Conservation (phyloP, 2,113 vertebrate genomes). For the Nibea albiflora region DNA sequence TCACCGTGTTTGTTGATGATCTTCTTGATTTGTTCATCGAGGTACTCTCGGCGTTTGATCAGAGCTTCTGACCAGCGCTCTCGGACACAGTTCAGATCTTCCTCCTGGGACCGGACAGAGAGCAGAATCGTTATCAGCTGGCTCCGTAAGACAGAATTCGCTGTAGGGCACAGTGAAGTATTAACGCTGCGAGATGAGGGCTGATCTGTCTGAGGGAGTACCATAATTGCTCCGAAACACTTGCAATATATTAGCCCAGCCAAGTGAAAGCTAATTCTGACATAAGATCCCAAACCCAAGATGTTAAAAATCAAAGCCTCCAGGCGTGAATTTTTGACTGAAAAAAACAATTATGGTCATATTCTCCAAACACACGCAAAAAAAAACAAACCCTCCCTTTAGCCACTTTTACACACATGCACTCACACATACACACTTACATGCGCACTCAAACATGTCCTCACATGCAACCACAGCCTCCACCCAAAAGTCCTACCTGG, state of each 20-base stretch:
- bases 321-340: constrained; percentile 1
- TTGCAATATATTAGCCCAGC: constrained; percentile 1
- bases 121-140: constrained; percentile 40
- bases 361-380: not conserved
- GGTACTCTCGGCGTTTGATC: constrained; percentile 94
- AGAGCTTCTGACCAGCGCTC: constrained; percentile 97
- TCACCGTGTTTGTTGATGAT: constrained; percentile 96
- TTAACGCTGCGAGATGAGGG: constrained; percentile 3
- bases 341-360: not conserved
- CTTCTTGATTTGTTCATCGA: constrained; percentile 98
- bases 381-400: not conserved
- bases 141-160: constrained; percentile 1
- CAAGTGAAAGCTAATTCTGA: constrained; percentile 19
- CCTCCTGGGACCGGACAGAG: constrained; percentile 86
- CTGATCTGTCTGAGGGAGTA: constrained; percentile 1
- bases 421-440: constrained; percentile 13
- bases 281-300: constrained; percentile 16
- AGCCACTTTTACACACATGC: constrained; percentile 19
- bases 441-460: constrained; percentile 17
- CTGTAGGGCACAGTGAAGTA: constrained; percentile 4
- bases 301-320: constrained; percentile 32
- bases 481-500: constrained; percentile 58
- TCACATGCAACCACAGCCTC: constrained; percentile 37
- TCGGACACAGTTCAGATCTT: constrained; percentile 95
- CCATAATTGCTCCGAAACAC: constrained; percentile 11